Evolutionary conservation across 2,888 invertebrate genomes (phyloP), one percentile per base, ranked within the genome.

Genomic region (Xestia sexstrigata): DNA sequence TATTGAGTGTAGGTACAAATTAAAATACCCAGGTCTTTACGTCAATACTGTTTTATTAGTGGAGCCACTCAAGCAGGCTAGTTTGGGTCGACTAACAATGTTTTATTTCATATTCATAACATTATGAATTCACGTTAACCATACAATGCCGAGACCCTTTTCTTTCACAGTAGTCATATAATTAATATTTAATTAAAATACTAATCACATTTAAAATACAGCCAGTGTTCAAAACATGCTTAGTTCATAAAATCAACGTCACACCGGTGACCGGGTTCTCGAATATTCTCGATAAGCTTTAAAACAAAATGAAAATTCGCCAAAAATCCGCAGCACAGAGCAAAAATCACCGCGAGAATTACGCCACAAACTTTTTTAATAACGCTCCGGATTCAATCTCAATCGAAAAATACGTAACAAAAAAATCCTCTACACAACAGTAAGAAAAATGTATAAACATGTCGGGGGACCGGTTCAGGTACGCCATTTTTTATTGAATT

Each of bases 401-500:
- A 94, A 96, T 95, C 94, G 95, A 95, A 93, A 95, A 95, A 94
- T 94, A 93, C 94, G 93, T 93, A 93, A 94, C 94, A 94, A 96
- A 96, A 95, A 91, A 90, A 89, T 82, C 81, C 92, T 92, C 91
- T 89, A 92, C 91, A 93, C 93, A 93, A 93, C 92, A 93, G 94
- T 94, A 95, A 96, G 95, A 95, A 95, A 96, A 96, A 96, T 95
- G 94, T 96, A 95, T 95, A 95, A 96, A 96, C 95, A 96, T 93
- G 94, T 94, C 94, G 94, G 89, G 94, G 95, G 96, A 95, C 94
- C 94, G 94, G 95, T 93, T 91, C 96, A 96, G 96, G 96, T 96
- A 96, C 95, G 95, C 94, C 95, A 95, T 95, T 96, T 96, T 96
- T 96, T 96, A 95, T 95, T 95, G 94, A 94, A 95, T 95, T 92